Conservation (phyloP, 37 sponge, comb jelly and placozoan species). For the Hexactinellida sp. region DNA sequence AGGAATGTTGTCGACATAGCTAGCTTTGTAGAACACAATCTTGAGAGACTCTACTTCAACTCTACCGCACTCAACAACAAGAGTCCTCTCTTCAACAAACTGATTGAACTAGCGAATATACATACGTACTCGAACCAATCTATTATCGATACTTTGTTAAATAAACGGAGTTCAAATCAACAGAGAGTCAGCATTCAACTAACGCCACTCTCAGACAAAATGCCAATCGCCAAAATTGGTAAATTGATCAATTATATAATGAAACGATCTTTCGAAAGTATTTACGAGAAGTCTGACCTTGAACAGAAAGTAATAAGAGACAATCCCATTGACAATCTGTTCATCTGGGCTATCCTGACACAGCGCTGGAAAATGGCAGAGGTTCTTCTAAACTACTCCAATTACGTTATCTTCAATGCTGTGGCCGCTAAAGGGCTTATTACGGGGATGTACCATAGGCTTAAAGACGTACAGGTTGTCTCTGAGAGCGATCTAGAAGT, state of each 20-base stretch:
- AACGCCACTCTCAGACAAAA: background rate
- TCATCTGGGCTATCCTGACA: background rate
- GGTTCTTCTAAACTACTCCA: background rate
- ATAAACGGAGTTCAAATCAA: background rate
- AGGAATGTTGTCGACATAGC: background rate
- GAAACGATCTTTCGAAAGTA: background rate
- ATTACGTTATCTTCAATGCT: background rate
- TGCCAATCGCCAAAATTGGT: background rate
- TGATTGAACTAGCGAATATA: background rate
- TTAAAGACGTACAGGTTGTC: background rate
- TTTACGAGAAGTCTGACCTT: background rate
- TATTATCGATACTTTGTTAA: background rate
- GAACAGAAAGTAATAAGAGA: background rate
- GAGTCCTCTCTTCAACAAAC: background rate
- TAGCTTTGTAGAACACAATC: background rate
- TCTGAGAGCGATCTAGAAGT: background rate
- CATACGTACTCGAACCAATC: background rate
- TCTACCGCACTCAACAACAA: background rate
- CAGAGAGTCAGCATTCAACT: background rate
- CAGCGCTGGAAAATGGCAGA: slow-evolving; percentile 13
- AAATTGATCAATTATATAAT: background rate
- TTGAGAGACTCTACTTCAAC: background rate
- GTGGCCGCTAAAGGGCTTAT: background rate
- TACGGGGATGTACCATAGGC: background rate
- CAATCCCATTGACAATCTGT: background rate